Base-by-base conservation (phyloP, 2,113 vertebrate genomes). In the Tragelaphus imberbis region DNA sequence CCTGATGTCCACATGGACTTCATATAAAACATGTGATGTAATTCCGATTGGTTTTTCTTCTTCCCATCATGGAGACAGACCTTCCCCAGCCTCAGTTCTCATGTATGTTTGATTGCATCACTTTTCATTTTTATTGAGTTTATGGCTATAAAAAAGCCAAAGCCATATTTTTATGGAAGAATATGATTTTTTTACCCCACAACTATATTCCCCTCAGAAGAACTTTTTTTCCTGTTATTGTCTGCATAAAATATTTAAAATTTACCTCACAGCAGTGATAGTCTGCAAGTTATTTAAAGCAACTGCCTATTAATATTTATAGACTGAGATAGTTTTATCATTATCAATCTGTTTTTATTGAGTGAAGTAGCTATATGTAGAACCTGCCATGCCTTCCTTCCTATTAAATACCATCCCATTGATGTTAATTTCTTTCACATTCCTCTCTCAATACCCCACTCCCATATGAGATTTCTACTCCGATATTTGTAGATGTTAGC, bases 1-100 rank as follows among this genome's bases (percentile, higher is more conserved):
- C 97, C 96, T 98, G 97, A 97, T 97, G 90, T 97, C 97, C 97
- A 97, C 97, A 56, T 97, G 94, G 85, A 14, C 97, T 97, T 98
- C 68, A 16, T 93, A 85, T 85, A 97, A 97, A 95, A 75, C 53
- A 44, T 88, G 93, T 98, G 98, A 97, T 95, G 88, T 97, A 86
- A 98, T 98, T 97, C 87, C 6, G 11, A 51, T 87, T 86, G 97
- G 96, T 96, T 97, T 97, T 94, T 98, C 91, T 92, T 91, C 90
- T 98, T 97, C 87, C 51, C 84, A 27, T 98, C 82, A 59, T 25
- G 0, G 93, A 97, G 93, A 95, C 90, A 97, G 93, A 96, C 95
- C 98, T 98, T 96, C 82, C 94, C 59, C 6, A 88, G 98, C 84
- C 95, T 97, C 68, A 30, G 97, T 98, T 98, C 95, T 89, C 94